These are phyloP conservation scores for Chrosomus eos DNA, from an alignment of 2,797 vertebrate genomes.

Conservation along the genomic window DNA sequence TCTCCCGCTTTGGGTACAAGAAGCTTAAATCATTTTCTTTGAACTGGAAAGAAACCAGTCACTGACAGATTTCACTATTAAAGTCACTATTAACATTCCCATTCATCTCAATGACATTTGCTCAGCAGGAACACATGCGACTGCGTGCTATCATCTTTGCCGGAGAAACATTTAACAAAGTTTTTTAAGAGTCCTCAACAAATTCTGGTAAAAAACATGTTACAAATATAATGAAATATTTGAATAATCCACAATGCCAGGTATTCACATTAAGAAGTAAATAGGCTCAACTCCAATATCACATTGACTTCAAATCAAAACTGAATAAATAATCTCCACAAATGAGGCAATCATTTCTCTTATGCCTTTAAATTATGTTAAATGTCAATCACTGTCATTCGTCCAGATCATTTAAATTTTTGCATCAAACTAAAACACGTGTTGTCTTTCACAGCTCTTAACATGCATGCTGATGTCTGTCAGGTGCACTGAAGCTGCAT, in stretches of 20 bases:
- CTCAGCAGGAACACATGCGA: background rate
- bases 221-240: background rate
- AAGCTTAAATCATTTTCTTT: constrained; percentile 26
- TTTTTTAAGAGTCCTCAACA: background rate
- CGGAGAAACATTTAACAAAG: background rate
- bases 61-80: constrained; percentile 22
- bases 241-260: background rate
- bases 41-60: constrained; percentile 13
- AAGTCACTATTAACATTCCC: constrained; percentile 7
- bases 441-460: background rate
- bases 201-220: background rate
- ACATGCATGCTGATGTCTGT: background rate
- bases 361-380: background rate
- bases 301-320: background rate
- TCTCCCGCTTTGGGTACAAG: constrained; percentile 4
- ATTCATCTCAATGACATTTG: constrained; percentile 12
- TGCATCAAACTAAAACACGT: background rate
- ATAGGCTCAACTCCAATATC: background rate
- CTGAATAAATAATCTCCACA: background rate
- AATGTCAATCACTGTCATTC: background rate
- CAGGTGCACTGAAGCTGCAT: constrained; percentile 20
- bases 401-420: background rate
- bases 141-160: background rate
- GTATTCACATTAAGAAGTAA: background rate
- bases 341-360: background rate